Evolutionary conservation across 2,113 vertebrate species (phyloP), one percentile per base, ranked within the genome.

Genomic region (Cynocephalus volans): DNA sequence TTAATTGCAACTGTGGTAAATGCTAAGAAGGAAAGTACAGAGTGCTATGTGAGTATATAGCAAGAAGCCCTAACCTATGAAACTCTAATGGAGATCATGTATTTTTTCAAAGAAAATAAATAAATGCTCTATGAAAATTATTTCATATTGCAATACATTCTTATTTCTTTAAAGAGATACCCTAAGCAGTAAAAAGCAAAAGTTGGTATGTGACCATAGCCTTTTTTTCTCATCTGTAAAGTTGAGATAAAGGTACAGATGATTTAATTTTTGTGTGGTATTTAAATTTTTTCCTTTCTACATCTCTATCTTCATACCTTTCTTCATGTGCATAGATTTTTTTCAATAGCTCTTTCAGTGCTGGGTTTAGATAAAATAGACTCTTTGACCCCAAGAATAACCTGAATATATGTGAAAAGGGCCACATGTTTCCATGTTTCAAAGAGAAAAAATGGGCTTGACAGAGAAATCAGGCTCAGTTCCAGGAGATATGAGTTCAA

Each of bases 391-490:
- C 58, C 75, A 89, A 93, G 19, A 48, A 80, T 72, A 56, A 88
- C 26, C 9, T 48, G 76, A 67, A 65, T 82, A 24, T 58, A 5
- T 79, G 15, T 41, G n/a, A 72, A 58, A 89, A 95, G 48, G 52
- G 14, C n/a, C 24, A 8, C 17, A 8, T 31, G 21, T 70, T 65
- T 76, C n/a, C 18, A 58, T 48, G n/a, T 89, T 76, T 91, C 77
- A 45, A 2, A 70, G 62, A 90, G 11, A 60, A 24, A 70, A 91
- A 81, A 84, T 62, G 41, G 33, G 8, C 50, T 69, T 14, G 6
- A 79, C 85, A 41, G 79, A 88, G 87, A 96, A 91, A 82, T 62
- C 26, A 73, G 52, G n/a, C 28, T 82, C 90, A 69, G 56, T 82
- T n/a, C 67, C 24, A 41, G 41, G 48, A 96, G 58, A 92, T 19